These are phyloP conservation scores for Cheilosia impressa DNA, from an alignment of 2,888 invertebrate genomes.

Conservation along the genomic window DNA sequence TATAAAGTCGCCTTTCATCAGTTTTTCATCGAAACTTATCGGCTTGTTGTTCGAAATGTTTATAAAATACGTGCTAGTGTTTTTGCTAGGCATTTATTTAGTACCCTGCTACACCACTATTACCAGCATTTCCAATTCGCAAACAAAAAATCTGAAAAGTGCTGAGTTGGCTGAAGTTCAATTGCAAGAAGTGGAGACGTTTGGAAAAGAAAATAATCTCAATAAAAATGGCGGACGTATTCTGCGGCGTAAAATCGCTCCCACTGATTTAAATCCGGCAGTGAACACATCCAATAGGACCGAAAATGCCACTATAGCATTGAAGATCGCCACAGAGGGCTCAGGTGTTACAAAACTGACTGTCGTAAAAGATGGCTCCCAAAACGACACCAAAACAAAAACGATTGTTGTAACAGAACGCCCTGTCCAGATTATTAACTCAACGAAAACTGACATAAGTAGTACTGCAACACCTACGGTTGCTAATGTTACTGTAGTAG, in stretches of 20 bases:
- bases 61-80: constrained; percentile 27
- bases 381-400: not conserved
- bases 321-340: constrained; percentile 55
- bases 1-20: constrained; percentile 40
- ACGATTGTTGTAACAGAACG: not conserved
- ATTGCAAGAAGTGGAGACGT: constrained; percentile 49
- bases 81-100: constrained; percentile 35
- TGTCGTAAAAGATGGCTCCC: not conserved
- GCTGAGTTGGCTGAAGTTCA: constrained; percentile 48
- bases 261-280: constrained; percentile 27
- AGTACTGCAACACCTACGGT: not conserved
- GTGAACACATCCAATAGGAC: not conserved
- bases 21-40: not conserved
- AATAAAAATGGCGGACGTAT: constrained; percentile 34
- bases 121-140: constrained; percentile 39
- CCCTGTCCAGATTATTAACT: not conserved
- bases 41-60: constrained; percentile 36
- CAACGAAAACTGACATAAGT: constrained; percentile 2
- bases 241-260: constrained; percentile 42
- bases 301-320: not conserved
- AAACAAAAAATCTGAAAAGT: constrained; percentile 53
- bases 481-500: not conserved
- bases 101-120: not conserved
- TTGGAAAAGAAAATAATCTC: constrained; percentile 35
- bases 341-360: constrained; percentile 50